Percentiles rank a stretch among this genome's conserved stretches.
Evolutionary conservation across 2,797 vertebrate species (phyloP).

Genomic region (Euphonia xanthogaster): DNA sequence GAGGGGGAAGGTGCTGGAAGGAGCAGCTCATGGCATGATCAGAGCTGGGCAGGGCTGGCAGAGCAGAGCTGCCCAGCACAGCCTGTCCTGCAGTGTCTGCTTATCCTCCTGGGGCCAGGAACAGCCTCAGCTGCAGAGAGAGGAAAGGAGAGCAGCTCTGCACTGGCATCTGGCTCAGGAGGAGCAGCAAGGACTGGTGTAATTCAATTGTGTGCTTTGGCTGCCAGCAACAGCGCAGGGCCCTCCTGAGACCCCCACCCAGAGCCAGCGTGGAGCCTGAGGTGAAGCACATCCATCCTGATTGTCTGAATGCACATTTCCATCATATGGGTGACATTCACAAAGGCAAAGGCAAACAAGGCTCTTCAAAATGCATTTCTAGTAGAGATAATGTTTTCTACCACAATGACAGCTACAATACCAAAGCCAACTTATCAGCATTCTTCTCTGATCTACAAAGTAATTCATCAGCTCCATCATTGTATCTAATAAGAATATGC

Average conservation of each 20-base stretch:
- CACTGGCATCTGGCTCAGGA: neutral
- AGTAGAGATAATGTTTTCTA: neutral
- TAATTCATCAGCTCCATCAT: slow-evolving; percentile 14
- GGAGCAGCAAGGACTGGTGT: neutral
- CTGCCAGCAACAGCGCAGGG: neutral
- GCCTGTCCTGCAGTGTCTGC: neutral
- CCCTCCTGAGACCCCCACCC: neutral
- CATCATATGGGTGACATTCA: neutral
- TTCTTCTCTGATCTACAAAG: neutral
- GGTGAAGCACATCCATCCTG: neutral
- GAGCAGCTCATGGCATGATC: neutral
- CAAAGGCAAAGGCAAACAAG: neutral
- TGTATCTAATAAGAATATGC: neutral
- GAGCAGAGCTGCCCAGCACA: neutral
- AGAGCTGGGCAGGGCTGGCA: neutral
- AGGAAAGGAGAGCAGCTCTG: neutral
- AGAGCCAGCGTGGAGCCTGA: neutral
- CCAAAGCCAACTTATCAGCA: neutral
- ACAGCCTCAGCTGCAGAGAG: neutral
- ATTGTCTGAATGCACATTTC: neutral
- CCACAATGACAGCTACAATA: neutral
- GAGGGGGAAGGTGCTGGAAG: neutral
- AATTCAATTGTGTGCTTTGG: neutral
- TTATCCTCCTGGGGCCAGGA: neutral
- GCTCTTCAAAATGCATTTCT: slow-evolving; percentile 5